These are phyloP conservation scores for Agrochola macilenta DNA, from an alignment of 2,888 invertebrate species.

Conservation along the genomic window DNA sequence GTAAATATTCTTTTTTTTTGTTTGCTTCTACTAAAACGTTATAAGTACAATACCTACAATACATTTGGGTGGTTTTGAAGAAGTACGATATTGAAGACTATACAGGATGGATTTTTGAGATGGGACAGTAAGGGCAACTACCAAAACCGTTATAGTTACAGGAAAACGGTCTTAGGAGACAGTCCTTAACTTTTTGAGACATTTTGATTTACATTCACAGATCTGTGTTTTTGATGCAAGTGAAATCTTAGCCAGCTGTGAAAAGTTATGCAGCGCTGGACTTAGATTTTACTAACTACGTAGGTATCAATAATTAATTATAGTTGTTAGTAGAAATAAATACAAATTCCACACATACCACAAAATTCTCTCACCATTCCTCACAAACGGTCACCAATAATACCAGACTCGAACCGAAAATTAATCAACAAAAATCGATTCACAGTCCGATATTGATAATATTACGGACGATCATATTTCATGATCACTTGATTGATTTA, in stretches of 20 bases:
- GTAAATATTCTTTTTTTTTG: background rate
- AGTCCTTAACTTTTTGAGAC: too few species aligned
- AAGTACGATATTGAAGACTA: background rate
- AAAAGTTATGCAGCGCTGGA: background rate
- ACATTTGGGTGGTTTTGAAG: background rate
- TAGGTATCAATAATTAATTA: background rate
- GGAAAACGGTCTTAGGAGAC: too few species aligned
- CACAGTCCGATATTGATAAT: slow-evolving; percentile 77
- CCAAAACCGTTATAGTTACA: too few species aligned
- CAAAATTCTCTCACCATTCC: background rate
- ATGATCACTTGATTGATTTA: slow-evolving; percentile 85
- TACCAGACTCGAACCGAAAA: slow-evolving; percentile 69
- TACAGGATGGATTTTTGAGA: too few species aligned
- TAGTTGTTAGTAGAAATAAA: background rate
- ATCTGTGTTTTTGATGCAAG: background rate
- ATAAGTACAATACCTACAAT: background rate
- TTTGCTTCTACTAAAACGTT: too few species aligned
- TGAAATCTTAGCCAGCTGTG: background rate
- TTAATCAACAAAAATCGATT: slow-evolving; percentile 77
- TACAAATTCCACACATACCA: background rate
- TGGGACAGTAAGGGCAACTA: too few species aligned
- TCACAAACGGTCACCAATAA: slow-evolving; percentile 16
- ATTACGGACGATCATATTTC: slow-evolving; percentile 83
- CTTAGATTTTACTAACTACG: background rate
- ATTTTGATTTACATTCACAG: too few species aligned